Base-by-base conservation (phyloP, 2,113 vertebrate genomes). In the Charina bottae region DNA sequence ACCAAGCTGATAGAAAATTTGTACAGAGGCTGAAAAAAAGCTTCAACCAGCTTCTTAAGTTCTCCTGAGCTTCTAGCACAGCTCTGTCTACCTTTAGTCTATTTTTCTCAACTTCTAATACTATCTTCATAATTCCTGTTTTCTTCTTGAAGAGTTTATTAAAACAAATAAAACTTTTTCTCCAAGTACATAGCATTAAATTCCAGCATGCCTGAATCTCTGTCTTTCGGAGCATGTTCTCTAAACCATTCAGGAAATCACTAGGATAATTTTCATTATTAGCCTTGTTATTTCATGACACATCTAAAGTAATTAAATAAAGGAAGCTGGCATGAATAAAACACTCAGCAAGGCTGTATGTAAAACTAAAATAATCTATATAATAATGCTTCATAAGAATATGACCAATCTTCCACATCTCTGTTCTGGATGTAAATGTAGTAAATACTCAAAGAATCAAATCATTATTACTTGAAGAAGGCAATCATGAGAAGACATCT, bases 301-400 rank as follows among this genome's bases (percentile, higher is more conserved):
- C 49, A 93, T 90, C 94, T 97, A 95, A 97, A 94, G 92, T 96
- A 96, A 97, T 97, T 97, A 93, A 96, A 97, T 94, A 96, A 97
- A 97, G 91, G 9, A 97, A 97, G 94, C 87, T 93, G 93, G 97
- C 94, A 95, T 24, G 86, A 95, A 90, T 94, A 94, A 95, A 96
- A 95, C 72, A 78, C 94, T 96, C 93, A 94, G 91, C 91, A 59
- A 91, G 90, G 93, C 78, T 96, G 94, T 90, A 92, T 91, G 54
- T 93, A 92, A 94, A 94, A 89, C 19, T 94, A 90, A 17, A 92
- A 28, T 59, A 46, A 83, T 84, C 90, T 0, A 0, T 87, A 91
- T 88, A 92, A 83, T 0, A 37, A 42, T 19, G n/a, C 89, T 93
- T 90, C 53, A 53, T 90, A 89, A 0, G 54, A 93, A 49, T 0